phyloP scores from a whole-genome alignment of 1,140 invertebrate genomes.

The Cydia splendana region DNA sequence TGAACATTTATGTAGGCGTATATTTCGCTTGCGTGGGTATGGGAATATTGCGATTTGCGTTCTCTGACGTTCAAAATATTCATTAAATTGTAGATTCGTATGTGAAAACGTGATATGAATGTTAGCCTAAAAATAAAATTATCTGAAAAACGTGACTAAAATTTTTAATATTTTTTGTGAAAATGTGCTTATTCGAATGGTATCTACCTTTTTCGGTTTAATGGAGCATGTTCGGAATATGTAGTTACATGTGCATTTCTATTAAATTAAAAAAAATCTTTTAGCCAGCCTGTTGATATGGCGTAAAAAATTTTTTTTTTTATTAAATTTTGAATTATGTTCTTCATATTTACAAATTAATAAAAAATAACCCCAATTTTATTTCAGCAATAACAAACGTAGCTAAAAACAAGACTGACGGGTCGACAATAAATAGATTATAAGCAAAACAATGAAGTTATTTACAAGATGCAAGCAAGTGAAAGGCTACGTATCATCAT shows the following conservation, averaged over 20 bases:
- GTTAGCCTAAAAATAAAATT: not conserved
- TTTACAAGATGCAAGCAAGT: conserved; percentile 21
- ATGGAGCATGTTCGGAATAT: not conserved
- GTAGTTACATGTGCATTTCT: not conserved
- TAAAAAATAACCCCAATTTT: not conserved
- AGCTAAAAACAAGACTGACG: conserved; percentile 20
- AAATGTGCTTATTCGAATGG: too few relatives aligned
- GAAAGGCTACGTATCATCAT: conserved; percentile 5
- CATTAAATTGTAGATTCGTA: not conserved
- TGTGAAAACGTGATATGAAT: not conserved
- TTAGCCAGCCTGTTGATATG: not conserved
- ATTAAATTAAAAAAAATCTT: not conserved
- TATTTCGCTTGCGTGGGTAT: not conserved
- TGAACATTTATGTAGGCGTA: not conserved
- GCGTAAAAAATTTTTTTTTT: not conserved
- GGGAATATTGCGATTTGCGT: not conserved
- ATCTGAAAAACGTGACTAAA: not conserved
- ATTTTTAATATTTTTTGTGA: not conserved
- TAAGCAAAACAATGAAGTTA: conserved; percentile 28
- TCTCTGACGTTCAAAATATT: not conserved
- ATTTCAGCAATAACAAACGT: conserved; percentile 25
- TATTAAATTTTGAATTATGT: not conserved
- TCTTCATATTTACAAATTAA: not conserved
- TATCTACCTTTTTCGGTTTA: not conserved
- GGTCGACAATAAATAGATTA: conserved; percentile 21